These are phyloP conservation scores for Calypte anna DNA, from an alignment of 2,113 vertebrate genomes.

Conservation along the genomic window DNA sequence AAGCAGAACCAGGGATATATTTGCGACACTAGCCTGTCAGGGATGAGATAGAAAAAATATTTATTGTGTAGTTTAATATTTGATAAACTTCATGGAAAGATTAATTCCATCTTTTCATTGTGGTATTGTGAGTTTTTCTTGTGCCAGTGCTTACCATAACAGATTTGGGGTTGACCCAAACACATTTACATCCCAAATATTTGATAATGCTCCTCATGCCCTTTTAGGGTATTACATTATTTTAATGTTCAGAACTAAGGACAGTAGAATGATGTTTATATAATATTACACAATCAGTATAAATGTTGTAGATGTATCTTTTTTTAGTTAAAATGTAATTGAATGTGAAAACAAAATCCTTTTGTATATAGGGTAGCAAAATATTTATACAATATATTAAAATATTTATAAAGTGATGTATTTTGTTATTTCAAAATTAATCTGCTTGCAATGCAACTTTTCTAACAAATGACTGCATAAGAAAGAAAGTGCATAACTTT, in stretches of 20 bases:
- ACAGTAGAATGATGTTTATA: not conserved
- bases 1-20: slow-evolving; percentile 53
- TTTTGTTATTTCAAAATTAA: not conserved
- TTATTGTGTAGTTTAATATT: slow-evolving; percentile 1
- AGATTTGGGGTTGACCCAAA: not conserved
- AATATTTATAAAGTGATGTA: not conserved
- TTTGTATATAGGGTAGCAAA: not conserved
- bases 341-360: not conserved
- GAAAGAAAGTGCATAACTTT: not conserved
- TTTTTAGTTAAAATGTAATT: not conserved
- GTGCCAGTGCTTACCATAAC: not conserved
- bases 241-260: not conserved
- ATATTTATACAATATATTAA: not conserved
- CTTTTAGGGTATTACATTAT: not conserved
- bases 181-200: not conserved
- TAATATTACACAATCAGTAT: not conserved
- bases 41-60: not conserved
- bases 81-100: slow-evolving; percentile 40
- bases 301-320: not conserved
- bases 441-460: not conserved
- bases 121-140: not conserved
- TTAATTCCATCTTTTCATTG: not conserved
- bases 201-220: not conserved
- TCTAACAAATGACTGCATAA: not conserved
- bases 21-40: slow-evolving; percentile 31